Percentiles rank a stretch among this genome's conserved stretches.
Evolutionary conservation across 2,797 vertebrate species (phyloP).

Genomic region (Gouania willdenowi): DNA sequence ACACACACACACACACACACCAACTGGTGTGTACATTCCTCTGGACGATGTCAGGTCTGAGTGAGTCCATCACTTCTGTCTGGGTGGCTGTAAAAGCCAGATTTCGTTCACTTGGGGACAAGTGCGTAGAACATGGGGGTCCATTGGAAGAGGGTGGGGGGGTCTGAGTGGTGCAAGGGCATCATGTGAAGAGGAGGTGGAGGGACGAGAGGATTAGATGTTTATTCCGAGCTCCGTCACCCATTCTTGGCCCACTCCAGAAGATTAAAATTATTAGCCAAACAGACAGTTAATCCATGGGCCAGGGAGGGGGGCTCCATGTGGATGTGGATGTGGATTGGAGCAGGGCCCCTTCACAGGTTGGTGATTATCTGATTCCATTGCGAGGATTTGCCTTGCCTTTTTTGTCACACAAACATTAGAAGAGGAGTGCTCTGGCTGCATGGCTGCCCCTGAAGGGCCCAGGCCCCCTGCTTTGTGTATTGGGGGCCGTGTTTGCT

Average conservation of each 20-base stretch:
- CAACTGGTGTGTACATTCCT: slow-evolving; percentile 71
- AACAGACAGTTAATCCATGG: slow-evolving; percentile 78
- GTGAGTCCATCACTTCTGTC: slow-evolving; percentile 61
- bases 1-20: slow-evolving; percentile 14
- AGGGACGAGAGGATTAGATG: slow-evolving; percentile 61
- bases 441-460: slow-evolving; percentile 71
- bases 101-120: slow-evolving; percentile 1
- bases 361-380: slow-evolving; percentile 83
- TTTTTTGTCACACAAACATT: slow-evolving; percentile 89
- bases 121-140: slow-evolving; percentile 1
- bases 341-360: slow-evolving; percentile 82
- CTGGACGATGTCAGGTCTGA: slow-evolving; percentile 62
- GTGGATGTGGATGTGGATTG: slow-evolving; percentile 85
- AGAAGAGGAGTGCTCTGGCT: slow-evolving; percentile 72
- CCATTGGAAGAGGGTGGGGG: slow-evolving; percentile 1
- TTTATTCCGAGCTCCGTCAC: slow-evolving; percentile 79
- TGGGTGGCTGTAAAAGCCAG: slow-evolving; percentile 4
- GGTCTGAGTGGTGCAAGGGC: no score
- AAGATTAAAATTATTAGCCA: slow-evolving; percentile 87
- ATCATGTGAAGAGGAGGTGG: slow-evolving; percentile 18
- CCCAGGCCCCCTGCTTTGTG: slow-evolving; percentile 77
- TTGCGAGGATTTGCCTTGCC: slow-evolving; percentile 82
- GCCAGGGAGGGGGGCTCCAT: slow-evolving; percentile 22
- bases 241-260: slow-evolving; percentile 67
- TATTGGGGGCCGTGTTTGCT: slow-evolving; percentile 80